A percentile compares a stretch with the other conserved stretches of the same genome.
These are phyloP conservation scores for Nemoura dubitans DNA, from an alignment of 2,888 invertebrate genomes.

Conservation along the genomic window DNA sequence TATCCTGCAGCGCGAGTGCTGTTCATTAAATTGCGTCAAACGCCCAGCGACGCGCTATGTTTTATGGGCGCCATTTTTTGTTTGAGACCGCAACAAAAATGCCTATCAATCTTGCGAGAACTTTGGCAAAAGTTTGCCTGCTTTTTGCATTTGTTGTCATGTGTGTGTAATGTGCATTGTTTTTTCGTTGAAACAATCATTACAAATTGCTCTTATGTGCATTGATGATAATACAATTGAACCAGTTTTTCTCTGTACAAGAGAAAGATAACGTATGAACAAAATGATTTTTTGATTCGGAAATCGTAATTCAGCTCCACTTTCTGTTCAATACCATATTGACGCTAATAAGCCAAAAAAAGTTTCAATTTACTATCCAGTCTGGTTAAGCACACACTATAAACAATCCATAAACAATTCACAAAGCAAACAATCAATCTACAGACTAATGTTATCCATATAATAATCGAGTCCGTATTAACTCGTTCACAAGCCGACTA, in stretches of 20 bases:
- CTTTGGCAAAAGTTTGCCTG: neutral
- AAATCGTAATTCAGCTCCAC: too few relatives aligned
- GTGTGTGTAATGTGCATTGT: neutral
- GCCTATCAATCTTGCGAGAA: neutral
- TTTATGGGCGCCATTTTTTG: neutral
- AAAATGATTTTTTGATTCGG: too few relatives aligned
- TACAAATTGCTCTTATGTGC: neutral
- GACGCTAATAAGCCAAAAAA: neutral
- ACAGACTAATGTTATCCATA: neutral
- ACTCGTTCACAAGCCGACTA: too few relatives aligned
- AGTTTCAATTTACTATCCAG: neutral
- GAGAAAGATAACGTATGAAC: too few relatives aligned
- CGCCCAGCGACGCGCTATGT: neutral
- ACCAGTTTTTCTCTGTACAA: too few relatives aligned
- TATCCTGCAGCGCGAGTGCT: slow-evolving; percentile 17
- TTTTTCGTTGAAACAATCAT: neutral
- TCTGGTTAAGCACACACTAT: neutral
- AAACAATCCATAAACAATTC: neutral
- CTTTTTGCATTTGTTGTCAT: neutral
- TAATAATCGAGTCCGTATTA: too few relatives aligned
- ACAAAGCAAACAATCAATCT: neutral
- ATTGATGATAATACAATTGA: too few relatives aligned
- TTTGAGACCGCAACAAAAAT: neutral
- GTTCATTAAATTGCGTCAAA: slow-evolving; percentile 12
- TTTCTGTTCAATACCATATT: neutral